Percentiles rank a stretch among this genome's conserved stretches.
Evolutionary conservation across 2,113 vertebrate species (phyloP).

Genomic region (Fulmarus glacialis): DNA sequence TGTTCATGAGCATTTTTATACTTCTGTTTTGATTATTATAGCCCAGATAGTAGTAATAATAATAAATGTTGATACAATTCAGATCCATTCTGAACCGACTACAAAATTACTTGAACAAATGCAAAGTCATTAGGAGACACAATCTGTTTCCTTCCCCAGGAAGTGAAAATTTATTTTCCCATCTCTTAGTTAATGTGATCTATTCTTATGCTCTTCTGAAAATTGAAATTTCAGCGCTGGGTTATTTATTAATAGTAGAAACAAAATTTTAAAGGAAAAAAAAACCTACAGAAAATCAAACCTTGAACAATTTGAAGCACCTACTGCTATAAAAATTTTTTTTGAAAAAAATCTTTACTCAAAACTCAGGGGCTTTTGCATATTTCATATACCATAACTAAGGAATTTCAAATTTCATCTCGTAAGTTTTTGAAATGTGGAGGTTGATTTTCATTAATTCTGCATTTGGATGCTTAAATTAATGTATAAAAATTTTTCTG

Average conservation of each 20-base stretch:
- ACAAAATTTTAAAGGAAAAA: not conserved
- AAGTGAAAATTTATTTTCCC: not conserved
- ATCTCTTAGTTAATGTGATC: not conserved
- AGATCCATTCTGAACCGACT: not conserved
- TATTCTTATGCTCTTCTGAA: not conserved
- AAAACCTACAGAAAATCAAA: not conserved
- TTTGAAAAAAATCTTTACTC: not conserved
- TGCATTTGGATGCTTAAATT: not conserved
- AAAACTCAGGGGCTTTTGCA: not conserved
- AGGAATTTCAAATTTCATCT: not conserved
- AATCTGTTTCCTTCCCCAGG: not conserved
- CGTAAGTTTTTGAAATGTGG: not conserved
- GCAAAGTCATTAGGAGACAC: not conserved
- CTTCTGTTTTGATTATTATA: not conserved
- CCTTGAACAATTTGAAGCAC: not conserved
- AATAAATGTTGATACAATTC: not conserved
- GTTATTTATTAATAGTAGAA: not conserved
- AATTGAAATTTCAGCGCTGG: not conserved
- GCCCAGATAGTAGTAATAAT: not conserved
- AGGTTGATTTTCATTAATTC: not conserved
- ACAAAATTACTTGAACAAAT: slow-evolving; percentile 2
- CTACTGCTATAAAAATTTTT: not conserved
- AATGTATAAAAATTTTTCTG: not conserved
- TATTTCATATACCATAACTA: not conserved
- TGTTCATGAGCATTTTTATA: not conserved